phyloP scores from a whole-genome alignment of 2,113 vertebrate genomes.

The Tylochromis polylepis region DNA sequence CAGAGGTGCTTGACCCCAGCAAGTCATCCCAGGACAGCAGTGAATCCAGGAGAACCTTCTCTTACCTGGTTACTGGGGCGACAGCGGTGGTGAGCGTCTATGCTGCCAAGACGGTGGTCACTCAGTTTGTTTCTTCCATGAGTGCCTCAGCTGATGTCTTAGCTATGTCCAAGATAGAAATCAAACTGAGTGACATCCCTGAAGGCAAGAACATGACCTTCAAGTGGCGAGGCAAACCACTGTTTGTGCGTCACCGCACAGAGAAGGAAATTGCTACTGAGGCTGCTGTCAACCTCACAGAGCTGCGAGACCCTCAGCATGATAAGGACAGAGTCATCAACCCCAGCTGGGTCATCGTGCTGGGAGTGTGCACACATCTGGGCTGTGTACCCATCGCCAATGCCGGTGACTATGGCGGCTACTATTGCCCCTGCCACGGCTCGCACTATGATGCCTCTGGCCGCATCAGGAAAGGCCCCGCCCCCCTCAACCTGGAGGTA shows the following conservation, averaged over 20 bases:
- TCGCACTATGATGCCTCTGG: constrained; percentile 94
- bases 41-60: constrained; percentile 80
- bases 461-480: constrained; percentile 91
- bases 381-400: constrained; percentile 92
- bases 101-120: constrained; percentile 80
- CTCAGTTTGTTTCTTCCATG: constrained; percentile 87
- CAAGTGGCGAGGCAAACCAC: constrained; percentile 89
- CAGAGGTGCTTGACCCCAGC: constrained; percentile 71
- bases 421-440: constrained; percentile 94
- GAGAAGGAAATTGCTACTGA: constrained; percentile 83
- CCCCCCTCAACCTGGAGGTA: constrained; percentile 90
- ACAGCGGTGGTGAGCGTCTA: constrained; percentile 76
- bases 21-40: constrained; percentile 79
- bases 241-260: constrained; percentile 89
- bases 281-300: constrained; percentile 73
- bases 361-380: constrained; percentile 89
- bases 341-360: constrained; percentile 81
- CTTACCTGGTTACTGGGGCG: constrained; percentile 83
- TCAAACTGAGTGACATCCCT: constrained; percentile 86
- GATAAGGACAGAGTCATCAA: constrained; percentile 82
- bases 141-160: constrained; percentile 90
- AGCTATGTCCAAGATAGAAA: constrained; percentile 87
- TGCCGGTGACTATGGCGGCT: constrained; percentile 86
- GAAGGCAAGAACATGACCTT: constrained; percentile 94
- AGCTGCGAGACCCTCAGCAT: constrained; percentile 85